Percentiles rank a stretch among this genome's conserved stretches.
Conservation (phyloP, 2,113 vertebrate species). For the Pluvialis apricaria region DNA sequence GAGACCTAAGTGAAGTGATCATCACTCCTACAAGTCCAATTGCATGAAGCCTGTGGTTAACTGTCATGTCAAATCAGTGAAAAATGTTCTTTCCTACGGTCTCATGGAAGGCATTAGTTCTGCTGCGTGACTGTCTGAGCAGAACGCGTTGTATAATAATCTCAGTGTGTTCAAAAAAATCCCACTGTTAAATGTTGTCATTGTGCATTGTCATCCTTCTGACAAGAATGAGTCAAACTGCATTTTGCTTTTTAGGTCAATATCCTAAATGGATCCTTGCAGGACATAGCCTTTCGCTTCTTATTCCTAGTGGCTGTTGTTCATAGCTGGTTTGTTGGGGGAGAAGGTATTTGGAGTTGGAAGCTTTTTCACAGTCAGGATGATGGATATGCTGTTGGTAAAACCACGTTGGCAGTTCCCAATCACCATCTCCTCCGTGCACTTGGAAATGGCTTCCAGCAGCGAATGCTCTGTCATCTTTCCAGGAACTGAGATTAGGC, state of each 20-base stretch:
- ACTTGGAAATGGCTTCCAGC: not conserved
- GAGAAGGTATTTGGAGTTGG: not conserved
- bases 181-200: not conserved
- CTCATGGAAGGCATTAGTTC: not conserved
- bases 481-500: not conserved
- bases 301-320: not conserved
- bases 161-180: not conserved
- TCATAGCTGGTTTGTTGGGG: not conserved
- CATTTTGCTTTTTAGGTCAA: not conserved
- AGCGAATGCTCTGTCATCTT: not conserved
- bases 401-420: not conserved
- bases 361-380: not conserved
- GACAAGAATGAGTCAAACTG: not conserved
- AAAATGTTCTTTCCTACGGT: not conserved
- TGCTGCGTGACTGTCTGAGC: not conserved
- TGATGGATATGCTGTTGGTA: not conserved
- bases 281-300: not conserved
- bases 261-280: not conserved
- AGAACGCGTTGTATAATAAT: not conserved
- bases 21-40: not conserved
- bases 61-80: not conserved
- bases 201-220: not conserved
- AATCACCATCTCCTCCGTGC: not conserved
- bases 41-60: not conserved
- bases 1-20: not conserved